These are phyloP conservation scores for Thalassoma bifasciatum DNA, from an alignment of 2,113 vertebrate species.

Conservation along the genomic window DNA sequence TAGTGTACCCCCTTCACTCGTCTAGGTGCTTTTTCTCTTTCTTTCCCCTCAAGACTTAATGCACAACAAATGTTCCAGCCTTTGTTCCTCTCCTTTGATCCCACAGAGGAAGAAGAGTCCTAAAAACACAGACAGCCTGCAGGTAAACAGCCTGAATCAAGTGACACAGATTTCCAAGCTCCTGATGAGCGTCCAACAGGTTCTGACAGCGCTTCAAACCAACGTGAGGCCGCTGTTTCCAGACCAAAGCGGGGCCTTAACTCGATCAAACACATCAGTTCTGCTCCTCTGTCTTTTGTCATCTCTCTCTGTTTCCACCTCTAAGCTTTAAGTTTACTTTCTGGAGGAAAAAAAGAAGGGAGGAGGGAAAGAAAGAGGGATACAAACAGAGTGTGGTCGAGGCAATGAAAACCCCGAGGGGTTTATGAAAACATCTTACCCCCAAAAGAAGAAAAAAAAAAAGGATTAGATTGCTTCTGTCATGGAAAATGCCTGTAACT, in stretches of 20 bases:
- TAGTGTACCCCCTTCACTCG: constrained; percentile 75
- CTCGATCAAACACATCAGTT: constrained; percentile 73
- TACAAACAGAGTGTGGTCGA: constrained; percentile 66
- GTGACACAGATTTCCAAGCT: constrained; percentile 28
- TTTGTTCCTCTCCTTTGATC: constrained; percentile 53
- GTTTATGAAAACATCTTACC: constrained; percentile 72
- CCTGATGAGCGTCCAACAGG: constrained; percentile 51
- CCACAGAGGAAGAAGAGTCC: constrained; percentile 36
- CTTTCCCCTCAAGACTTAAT: constrained; percentile 64
- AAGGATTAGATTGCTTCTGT: constrained; percentile 73
- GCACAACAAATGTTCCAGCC: constrained; percentile 73
- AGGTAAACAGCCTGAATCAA: constrained; percentile 57
- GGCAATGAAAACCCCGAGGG: constrained; percentile 65
- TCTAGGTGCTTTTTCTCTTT: constrained; percentile 65
- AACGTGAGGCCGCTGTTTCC: constrained; percentile 48
- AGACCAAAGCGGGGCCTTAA: constrained; percentile 50
- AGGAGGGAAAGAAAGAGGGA: constrained; percentile 35
- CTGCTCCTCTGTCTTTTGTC: constrained; percentile 71
- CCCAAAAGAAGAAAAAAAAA: constrained; percentile 45
- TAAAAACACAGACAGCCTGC: constrained; percentile 22
- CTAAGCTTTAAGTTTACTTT: constrained; percentile 48
- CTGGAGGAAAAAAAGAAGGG: background rate
- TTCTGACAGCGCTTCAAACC: constrained; percentile 55
- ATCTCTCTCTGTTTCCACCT: constrained; percentile 60
- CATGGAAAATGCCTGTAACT: constrained; percentile 74